Evolutionary conservation across 2,888 invertebrate genomes (phyloP), one percentile per base, ranked within the genome.

Genomic region (Dilophus febrilis): DNA sequence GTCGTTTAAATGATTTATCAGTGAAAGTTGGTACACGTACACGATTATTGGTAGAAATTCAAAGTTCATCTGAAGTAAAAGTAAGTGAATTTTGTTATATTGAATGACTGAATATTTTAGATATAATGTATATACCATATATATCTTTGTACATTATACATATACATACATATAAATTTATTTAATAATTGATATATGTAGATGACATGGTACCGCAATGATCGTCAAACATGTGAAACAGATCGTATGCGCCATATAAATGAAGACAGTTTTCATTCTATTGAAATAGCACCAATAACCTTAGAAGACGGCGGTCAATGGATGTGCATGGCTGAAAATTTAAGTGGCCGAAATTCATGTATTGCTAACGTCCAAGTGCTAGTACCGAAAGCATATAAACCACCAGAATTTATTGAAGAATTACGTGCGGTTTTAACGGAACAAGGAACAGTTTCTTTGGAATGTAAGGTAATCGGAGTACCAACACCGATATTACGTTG

Each of bases 11-110:
- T 54, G 87, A 91, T 63, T 73, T 88, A 40, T 77, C 83, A 12
- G 87, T 86, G 44, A 87, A 90, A 66, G 87, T 91, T 53, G 90
- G 90, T 53, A 84, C 86, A 33, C 70, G 87, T 52, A 82, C 85
- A 2, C 68, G 87, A 50, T 78, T 88, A 53, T 70, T 88, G 36
- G 83, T 86, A 36, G 87, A 88, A 64, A 80, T 87, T 46, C 68
- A 77, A 55, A 84, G 82, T 62, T 72, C 78, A 37, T 73, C 78
- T 35, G 82, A 81, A 56, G 72, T 80, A 49, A 80, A 80, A 74
- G 88, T 85, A 59, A 55, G 60, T 49, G 22, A 10, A 8, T 22
- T 22, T 22, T 22, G n/a, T n/a, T n/a, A n/a, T n/a, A n/a, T n/a
- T n/a, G n/a, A n/a, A n/a, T n/a, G n/a, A n/a, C n/a, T n/a, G n/a